Evolutionary conservation across 1,140 invertebrate genomes (phyloP).

Genomic region (Daktulosphaira vitifoliae): DNA sequence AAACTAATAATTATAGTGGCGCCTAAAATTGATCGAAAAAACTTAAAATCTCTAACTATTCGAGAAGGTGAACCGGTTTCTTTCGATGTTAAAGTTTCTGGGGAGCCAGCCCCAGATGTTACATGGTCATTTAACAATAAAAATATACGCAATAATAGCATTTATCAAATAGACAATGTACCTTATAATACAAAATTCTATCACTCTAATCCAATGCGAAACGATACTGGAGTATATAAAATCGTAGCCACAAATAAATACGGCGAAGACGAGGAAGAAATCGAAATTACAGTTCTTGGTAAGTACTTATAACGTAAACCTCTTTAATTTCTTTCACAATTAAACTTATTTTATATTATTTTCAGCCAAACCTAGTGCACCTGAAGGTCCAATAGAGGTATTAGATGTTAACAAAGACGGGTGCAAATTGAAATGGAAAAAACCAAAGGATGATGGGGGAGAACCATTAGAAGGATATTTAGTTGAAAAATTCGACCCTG

Average conservation of each 20-base stretch:
- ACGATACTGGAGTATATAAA: constrained; percentile 77
- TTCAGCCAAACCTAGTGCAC: constrained; percentile 78
- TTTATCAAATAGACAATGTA: constrained; percentile 64
- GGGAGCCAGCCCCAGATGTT: constrained; percentile 74
- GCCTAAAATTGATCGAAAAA: constrained; percentile 81
- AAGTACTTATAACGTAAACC: constrained; percentile 43
- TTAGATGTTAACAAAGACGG: constrained; percentile 89
- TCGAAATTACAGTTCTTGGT: constrained; percentile 85
- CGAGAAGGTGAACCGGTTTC: constrained; percentile 74
- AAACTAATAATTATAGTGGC: constrained; percentile 72
- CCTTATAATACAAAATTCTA: constrained; percentile 80
- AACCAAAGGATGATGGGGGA: constrained; percentile 95
- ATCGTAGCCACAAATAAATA: constrained; percentile 77
- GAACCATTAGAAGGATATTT: constrained; percentile 89
- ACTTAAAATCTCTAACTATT: constrained; percentile 64
- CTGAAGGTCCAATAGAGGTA: constrained; percentile 92
- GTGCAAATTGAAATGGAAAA: constrained; percentile 93
- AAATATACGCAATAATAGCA: constrained; percentile 45
- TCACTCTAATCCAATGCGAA: constrained; percentile 69
- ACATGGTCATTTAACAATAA: constrained; percentile 61
- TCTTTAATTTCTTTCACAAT: neutral
- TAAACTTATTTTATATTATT: constrained; percentile 37
- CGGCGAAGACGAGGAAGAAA: constrained; percentile 79
- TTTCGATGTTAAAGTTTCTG: constrained; percentile 73
- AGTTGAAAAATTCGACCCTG: constrained; percentile 90